Percentiles rank a stretch among this genome's conserved stretches.
Conservation (phyloP, 2,113 vertebrate genomes). For the Nyctereutes procyonoides region DNA sequence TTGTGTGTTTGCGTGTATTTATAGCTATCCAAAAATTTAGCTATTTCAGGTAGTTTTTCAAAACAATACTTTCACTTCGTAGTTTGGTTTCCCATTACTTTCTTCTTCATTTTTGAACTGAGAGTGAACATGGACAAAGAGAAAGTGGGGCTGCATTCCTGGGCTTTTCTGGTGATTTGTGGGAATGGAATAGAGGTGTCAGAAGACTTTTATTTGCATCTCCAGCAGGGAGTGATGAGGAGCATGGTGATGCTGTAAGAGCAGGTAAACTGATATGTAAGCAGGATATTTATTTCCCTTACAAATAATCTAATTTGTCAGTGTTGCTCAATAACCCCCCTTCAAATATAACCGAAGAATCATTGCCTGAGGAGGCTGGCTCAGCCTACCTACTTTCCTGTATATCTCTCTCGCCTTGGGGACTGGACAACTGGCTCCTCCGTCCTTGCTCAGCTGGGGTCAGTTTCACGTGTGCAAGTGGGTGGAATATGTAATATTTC, state of each 20-base stretch:
- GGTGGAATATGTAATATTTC: slow-evolving; percentile 1
- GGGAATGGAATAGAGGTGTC: not conserved
- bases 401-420: not conserved
- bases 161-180: slow-evolving; percentile 57
- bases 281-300: not conserved
- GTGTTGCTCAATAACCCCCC: not conserved
- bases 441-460: not conserved
- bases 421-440: slow-evolving; percentile 12
- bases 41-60: slow-evolving; percentile 6
- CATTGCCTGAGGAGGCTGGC: not conserved
- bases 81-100: not conserved
- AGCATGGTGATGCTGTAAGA: not conserved
- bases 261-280: not conserved
- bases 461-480: not conserved
- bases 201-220: slow-evolving; percentile 18
- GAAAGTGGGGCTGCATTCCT: not conserved
- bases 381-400: not conserved
- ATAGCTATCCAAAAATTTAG: not conserved
- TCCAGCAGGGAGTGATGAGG: not conserved
- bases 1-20: not conserved
- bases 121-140: not conserved
- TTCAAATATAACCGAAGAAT: not conserved
- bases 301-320: slow-evolving; percentile 16
- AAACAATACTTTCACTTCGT: slow-evolving; percentile 1
- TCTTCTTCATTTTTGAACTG: slow-evolving; percentile 38